phyloP scores from a whole-genome alignment of 1,140 invertebrate species.

The Calosoma granatense region DNA sequence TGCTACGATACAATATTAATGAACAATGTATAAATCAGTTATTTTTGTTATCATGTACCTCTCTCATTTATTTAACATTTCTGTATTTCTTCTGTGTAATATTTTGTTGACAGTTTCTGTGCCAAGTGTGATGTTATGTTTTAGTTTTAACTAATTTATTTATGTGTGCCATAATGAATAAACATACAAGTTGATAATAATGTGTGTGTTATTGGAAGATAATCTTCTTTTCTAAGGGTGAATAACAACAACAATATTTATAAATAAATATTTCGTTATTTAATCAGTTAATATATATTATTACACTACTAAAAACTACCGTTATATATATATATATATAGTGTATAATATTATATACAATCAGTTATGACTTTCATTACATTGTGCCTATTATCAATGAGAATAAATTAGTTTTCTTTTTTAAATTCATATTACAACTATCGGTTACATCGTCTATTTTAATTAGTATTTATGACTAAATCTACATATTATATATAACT shows the following conservation, averaged over 20 bases:
- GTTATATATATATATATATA: background rate
- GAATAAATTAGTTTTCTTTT: background rate
- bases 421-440: too few species aligned
- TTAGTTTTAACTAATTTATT: too few species aligned
- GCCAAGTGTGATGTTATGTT: too few species aligned
- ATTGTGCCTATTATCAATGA: constrained; percentile 1
- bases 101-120: too few species aligned
- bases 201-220: background rate
- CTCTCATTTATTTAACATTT: too few species aligned
- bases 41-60: too few species aligned
- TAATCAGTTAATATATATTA: background rate
- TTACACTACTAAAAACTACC: background rate
- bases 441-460: too few species aligned
- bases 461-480: constrained; percentile 11
- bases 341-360: background rate
- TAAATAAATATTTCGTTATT: constrained; percentile 9
- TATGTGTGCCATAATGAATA: background rate
- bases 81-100: too few species aligned
- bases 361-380: background rate
- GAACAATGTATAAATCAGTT: too few species aligned
- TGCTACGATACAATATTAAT: too few species aligned
- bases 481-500: constrained; percentile 12
- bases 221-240: background rate
- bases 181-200: background rate
- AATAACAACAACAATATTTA: background rate